Evolutionary conservation across 2,888 invertebrate genomes (phyloP), one percentile per base, ranked within the genome.

Genomic region (Ramazzottius varieornatus): DNA sequence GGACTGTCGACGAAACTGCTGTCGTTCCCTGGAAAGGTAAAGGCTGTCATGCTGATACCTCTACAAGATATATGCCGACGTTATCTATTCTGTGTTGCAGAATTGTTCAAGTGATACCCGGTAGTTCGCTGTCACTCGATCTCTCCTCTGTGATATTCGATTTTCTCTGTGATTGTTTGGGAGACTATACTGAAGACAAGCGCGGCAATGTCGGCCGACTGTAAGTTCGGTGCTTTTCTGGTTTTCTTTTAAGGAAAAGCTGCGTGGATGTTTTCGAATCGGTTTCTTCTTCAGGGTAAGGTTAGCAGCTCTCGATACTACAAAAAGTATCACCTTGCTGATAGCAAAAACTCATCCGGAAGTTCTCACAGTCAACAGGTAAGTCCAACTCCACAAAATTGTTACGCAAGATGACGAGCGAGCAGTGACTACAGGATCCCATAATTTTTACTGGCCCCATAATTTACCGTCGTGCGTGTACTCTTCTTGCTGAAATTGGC

Each of bases 171-270:
- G 54, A 54, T 29, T 54, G 54, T 29, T 29, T 54, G 54, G 8
- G 4, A 8, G 54, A 54, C 54, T 54, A 54, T 24, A 54, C 54
- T 13, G 54, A 54, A 54, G 54, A 54, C 54, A 54, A 54, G 54
- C 54, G 54, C 24, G 54, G 54, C 29, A 54, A 54, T 29, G 24
- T 54, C 29, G 54, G 54, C 29, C 20, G 54, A 54, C 8, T 54
- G 54, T 54, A 54, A 54, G 54, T 54, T 54, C 13, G 20, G 8
- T 13, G 8, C 20, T 20, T 20, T 40, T 40, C 8, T 13, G 40
- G 8, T 40, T 8, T 20, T 40, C 40, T 8, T 8, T 13, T 40
- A 40, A 8, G 20, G 8, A 13, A 40, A 40, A 8, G 40, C 40
- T 40, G 8, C 20, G 8, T 13, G 20, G 8, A 40, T 40, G 40